phyloP scores from a whole-genome alignment of 2,797 vertebrate genomes.

The Pogonophryne albipinna region DNA sequence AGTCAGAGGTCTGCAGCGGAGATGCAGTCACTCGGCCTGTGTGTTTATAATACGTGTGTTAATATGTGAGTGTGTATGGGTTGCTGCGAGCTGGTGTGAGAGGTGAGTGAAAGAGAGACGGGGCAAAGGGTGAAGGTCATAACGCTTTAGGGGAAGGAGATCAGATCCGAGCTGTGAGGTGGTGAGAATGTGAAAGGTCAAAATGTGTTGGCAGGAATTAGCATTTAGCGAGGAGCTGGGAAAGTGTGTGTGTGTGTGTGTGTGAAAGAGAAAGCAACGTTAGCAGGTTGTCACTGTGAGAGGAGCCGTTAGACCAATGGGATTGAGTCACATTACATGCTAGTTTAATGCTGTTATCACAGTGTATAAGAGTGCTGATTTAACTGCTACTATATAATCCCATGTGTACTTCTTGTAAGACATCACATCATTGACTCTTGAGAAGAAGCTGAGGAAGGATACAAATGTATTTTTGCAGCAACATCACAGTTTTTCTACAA shows the following conservation, averaged over 20 bases:
- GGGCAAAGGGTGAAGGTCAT: conserved; percentile 73
- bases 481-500: conserved; percentile 52
- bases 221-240: conserved; percentile 24
- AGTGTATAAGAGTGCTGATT: conserved; percentile 50
- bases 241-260: not conserved
- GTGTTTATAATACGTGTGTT: conserved; percentile 16
- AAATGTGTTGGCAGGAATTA: conserved; percentile 61
- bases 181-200: conserved; percentile 75
- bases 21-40: conserved; percentile 59
- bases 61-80: conserved; percentile 35
- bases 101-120: conserved; percentile 53
- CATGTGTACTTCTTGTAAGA: conserved; percentile 47
- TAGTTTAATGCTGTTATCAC: conserved; percentile 47
- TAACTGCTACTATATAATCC: conserved; percentile 32
- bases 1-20: conserved; percentile 66
- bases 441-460: conserved; percentile 53
- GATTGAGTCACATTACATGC: conserved; percentile 44
- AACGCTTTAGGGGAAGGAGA: conserved; percentile 74
- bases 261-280: conserved; percentile 17
- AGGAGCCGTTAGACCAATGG: conserved; percentile 38
- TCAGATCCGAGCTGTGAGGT: conserved; percentile 56
- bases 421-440: conserved; percentile 41
- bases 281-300: conserved; percentile 50
- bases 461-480: conserved; percentile 40
- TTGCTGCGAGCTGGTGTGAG: conserved; percentile 2